phyloP scores from a whole-genome alignment of 1,140 invertebrate species.

The Protaetia brevitarsis region DNA sequence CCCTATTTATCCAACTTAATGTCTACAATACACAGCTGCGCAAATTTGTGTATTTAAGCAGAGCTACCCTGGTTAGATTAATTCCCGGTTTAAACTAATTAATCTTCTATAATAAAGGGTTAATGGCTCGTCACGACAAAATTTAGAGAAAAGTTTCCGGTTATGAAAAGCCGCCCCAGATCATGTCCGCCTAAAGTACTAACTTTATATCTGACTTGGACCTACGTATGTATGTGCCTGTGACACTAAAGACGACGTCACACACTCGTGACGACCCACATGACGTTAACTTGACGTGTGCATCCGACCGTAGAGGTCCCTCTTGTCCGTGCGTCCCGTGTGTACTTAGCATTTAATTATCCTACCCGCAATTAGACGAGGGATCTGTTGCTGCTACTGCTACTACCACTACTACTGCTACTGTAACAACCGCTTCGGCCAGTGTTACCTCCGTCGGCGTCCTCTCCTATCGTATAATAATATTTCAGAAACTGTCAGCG shows the following conservation, averaged over 20 bases:
- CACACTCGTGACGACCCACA: too few relatives aligned
- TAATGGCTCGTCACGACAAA: not conserved
- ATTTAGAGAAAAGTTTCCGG: not conserved
- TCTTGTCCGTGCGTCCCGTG: constrained; percentile 33
- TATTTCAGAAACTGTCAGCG: constrained; percentile 26
- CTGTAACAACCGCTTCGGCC: too few relatives aligned
- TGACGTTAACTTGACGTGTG: constrained; percentile 32
- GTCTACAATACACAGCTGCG: not conserved
- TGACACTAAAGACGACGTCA: not conserved
- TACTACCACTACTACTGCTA: too few relatives aligned
- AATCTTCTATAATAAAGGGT: not conserved
- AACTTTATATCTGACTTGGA: not conserved
- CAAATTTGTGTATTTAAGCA: not conserved
- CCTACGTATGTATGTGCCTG: not conserved
- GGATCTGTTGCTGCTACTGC: constrained; percentile 12
- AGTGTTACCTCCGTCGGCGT: too few relatives aligned
- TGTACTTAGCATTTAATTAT: constrained; percentile 40
- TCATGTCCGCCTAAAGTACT: not conserved
- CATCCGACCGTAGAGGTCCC: constrained; percentile 20
- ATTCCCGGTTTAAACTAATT: not conserved
- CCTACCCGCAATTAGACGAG: constrained; percentile 33
- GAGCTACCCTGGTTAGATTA: not conserved
- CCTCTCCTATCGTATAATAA: constrained; percentile 15
- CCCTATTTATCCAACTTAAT: not conserved
- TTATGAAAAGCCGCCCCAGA: not conserved